Conservation (phyloP, 2,888 invertebrate genomes). For the Platycheirus rosarum region DNA sequence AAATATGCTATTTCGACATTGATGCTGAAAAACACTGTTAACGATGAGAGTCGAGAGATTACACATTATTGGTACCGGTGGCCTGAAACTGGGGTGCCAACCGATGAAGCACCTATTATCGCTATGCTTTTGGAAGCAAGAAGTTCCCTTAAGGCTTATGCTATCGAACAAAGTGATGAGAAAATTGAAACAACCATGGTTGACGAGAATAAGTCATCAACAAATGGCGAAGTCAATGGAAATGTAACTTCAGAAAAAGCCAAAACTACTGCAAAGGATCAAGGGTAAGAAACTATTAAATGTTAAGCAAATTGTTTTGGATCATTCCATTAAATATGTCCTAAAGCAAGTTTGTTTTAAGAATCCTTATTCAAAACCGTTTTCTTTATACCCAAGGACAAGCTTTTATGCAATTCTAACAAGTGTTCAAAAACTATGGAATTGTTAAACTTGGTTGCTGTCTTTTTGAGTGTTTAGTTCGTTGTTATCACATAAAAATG, state of each 20-base stretch:
- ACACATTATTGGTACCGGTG: constrained; percentile 97
- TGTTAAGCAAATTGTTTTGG: no score
- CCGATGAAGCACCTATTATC: constrained; percentile 91
- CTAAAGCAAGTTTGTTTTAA: no score
- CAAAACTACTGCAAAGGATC: constrained; percentile 77
- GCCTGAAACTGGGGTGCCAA: constrained; percentile 93
- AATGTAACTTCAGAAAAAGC: constrained; percentile 77
- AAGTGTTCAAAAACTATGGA: no score
- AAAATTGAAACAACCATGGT: constrained; percentile 65
- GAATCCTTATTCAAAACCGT: no score
- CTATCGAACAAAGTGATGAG: constrained; percentile 80
- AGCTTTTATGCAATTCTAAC: no score
- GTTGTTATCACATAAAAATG: no score
- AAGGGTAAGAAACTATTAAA: constrained; percentile 80
- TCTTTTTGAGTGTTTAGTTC: no score
- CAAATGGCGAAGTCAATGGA: constrained; percentile 78
- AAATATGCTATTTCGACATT: constrained; percentile 95
- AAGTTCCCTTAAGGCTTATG: constrained; percentile 80
- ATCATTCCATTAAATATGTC: no score
- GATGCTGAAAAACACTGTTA: constrained; percentile 91
- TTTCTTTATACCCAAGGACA: no score
- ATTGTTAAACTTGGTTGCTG: no score
- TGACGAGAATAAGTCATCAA: constrained; percentile 63
- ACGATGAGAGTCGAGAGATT: constrained; percentile 93
- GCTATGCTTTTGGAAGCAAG: constrained; percentile 94